phyloP scores from a whole-genome alignment of 1,140 invertebrate genomes.

The Physella acuta region DNA sequence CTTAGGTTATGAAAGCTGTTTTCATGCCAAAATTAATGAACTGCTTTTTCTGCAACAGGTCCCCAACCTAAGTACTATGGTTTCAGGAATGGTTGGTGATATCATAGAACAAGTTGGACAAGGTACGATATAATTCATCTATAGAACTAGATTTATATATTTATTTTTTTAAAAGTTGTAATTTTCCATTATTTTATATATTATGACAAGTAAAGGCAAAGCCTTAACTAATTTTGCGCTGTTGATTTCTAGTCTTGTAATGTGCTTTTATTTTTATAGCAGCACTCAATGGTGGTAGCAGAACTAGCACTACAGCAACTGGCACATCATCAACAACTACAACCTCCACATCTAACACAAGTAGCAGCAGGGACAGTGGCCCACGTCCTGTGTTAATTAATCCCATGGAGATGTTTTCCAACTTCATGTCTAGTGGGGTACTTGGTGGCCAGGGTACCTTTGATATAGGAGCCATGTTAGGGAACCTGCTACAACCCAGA shows the following conservation, averaged over 20 bases:
- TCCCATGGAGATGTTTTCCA: neutral
- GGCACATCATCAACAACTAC: neutral
- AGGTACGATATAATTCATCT: neutral
- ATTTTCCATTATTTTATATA: too few relatives aligned
- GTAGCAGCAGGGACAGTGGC: neutral
- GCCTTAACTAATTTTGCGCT: too few relatives aligned
- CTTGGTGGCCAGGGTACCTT: neutral
- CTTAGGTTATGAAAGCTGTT: too few relatives aligned
- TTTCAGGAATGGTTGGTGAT: constrained; percentile 21
- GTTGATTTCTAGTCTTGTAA: too few relatives aligned
- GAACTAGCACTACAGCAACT: neutral
- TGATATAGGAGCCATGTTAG: neutral
- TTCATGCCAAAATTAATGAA: too few relatives aligned
- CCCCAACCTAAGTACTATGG: constrained; percentile 21
- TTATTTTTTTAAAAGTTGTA: too few relatives aligned
- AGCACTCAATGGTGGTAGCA: too few relatives aligned
- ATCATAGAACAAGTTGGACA: constrained; percentile 21
- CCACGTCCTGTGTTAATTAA: neutral
- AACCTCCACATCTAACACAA: neutral
- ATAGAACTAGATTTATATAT: too few relatives aligned
- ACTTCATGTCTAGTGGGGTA: neutral
- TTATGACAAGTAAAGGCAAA: too few relatives aligned
- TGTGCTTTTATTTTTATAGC: too few relatives aligned
- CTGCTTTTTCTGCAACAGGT: constrained; percentile 14
- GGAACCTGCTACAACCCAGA: neutral